Evolutionary conservation across 2,113 vertebrate species (phyloP), one percentile per base, ranked within the genome.

Genomic region (Laticauda colubrina): DNA sequence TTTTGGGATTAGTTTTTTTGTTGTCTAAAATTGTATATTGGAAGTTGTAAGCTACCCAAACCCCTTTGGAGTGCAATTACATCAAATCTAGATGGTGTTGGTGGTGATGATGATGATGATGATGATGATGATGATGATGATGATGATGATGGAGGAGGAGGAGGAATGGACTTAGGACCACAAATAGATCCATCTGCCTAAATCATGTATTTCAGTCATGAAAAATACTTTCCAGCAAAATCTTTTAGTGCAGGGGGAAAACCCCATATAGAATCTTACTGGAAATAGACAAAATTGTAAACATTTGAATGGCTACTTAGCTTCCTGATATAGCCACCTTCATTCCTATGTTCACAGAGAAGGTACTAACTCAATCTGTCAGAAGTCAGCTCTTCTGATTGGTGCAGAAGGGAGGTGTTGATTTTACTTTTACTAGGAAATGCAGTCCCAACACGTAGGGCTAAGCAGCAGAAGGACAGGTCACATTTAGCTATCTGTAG

Each of bases 401-500:
- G 53, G 20, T 91, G 86, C 59, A 92, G 89, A 94, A 90, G n/a
- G 43, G 87, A 92, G 24, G 43, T 93, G 48, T 85, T 93, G 55
- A 39, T 94, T 29, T 87, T 94, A 48, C 24, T 94, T 95, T 91
- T 89, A 21, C 57, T 85, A 89, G 59, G 87, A 96, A 95, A 95
- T 94, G 88, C 55, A 90, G n/a, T 93, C 61, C 87, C 24, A 95
- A 26, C 85, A 75, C 0, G 0, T 75, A 90, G 39, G 39, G 0
- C 1, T 88, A n/a, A 24, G 56, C 92, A 29, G 6, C 2, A 57
- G 86, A 94, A 93, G 21, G 39, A 86, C n/a, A 87, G 21, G 90
- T 89, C 3, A 0, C 43, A 43, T 34, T 53, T 91, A 53, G 0
- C 88, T 95, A 0, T 81, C 89, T 92, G 90, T 94, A 53, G 23